Percentiles rank a stretch among this genome's conserved stretches.
Conservation (phyloP, 2,113 vertebrate genomes). For the Hippotragus niger region DNA sequence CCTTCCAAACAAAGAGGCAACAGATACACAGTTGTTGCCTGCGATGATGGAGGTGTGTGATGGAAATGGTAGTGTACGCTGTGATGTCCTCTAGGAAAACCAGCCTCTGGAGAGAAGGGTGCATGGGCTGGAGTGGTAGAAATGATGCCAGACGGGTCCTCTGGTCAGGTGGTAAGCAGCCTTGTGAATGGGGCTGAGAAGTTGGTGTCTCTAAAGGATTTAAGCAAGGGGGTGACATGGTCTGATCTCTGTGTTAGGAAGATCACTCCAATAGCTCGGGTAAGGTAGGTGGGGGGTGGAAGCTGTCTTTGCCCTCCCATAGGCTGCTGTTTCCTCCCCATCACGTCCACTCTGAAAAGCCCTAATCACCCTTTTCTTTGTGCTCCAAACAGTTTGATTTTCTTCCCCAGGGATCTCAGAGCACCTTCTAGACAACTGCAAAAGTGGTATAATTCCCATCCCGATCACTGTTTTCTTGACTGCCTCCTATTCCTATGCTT, state of each 20-base stretch:
- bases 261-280: background rate
- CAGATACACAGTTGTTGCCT: accelerated
- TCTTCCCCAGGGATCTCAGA: background rate
- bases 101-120: too few relatives aligned
- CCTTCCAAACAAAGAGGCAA: background rate
- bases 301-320: background rate
- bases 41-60: background rate
- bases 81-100: background rate
- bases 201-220: background rate
- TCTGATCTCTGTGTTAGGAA: background rate
- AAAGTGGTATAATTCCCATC: accelerated
- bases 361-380: background rate
- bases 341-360: background rate
- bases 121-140: accelerated
- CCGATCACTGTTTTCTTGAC: background rate
- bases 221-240: background rate
- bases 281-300: accelerated
- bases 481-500: background rate
- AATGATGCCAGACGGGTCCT: accelerated
- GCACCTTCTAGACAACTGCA: background rate
- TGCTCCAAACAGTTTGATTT: accelerated
- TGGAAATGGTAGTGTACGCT: accelerated
- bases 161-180: background rate
- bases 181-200: background rate
- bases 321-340: background rate